Evolutionary conservation across 2,888 invertebrate genomes (phyloP), one percentile per base, ranked within the genome.

Genomic region (Ecdyonurus torrentis): DNA sequence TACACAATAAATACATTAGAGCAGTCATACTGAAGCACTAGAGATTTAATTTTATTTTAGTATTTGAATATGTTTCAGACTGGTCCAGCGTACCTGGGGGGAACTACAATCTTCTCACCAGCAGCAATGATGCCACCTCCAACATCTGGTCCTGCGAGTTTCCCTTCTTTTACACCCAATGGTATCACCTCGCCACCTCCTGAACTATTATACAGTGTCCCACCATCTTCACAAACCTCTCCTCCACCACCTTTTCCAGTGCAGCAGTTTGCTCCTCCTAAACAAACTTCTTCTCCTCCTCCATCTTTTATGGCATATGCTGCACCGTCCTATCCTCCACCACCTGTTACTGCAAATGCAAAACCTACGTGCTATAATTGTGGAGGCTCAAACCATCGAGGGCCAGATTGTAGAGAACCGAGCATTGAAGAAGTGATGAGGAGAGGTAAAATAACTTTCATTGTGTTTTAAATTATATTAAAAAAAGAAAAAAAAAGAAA

Each of bases 351-450:
- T 60, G 69, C 72, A 15, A 72, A 58, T 61, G 80, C 81, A 58
- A 84, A 86, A 73, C 77, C 83, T 63, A 88, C 89, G 58, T 96
- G 95, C 76, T 94, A 89, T 78, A 96, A 95, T 75, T 96, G 96
- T 77, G 95, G 95, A 65, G 87, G 86, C 62, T 81, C 84, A 63
- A 86, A 83, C 61, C 95, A 96, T 75, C 80, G 82, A 61, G 92
- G 92, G 23, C 80, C 83, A 69, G 94, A 94, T 69, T 96, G 95
- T 74, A 87, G 87, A 72, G 91, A 91, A 73, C 87, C 87, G 67
- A 91, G 91, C 63, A 91, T 95, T 84, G 94, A 96, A 74, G 91
- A 92, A 75, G 88, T 92, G 77, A 90, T 91, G 61, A 75, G 73
- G 69, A 72, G 70, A 70, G 72, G 73, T 73, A 66, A 68, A 61